phyloP scores from a whole-genome alignment of 2,113 vertebrate genomes.

The Spilogale gracilis region DNA sequence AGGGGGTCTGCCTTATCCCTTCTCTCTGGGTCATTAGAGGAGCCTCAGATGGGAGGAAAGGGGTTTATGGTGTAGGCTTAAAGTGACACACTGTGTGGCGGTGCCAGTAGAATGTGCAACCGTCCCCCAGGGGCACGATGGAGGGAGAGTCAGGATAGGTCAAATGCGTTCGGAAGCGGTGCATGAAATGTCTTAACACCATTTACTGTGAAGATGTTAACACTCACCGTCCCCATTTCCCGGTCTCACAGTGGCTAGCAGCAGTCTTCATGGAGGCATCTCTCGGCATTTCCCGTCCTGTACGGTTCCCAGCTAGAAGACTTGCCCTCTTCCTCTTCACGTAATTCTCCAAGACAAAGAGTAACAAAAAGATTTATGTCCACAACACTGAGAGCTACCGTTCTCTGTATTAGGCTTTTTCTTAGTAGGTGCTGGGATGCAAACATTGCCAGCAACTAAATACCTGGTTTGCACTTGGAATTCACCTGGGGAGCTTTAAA shows the following conservation, averaged over 20 bases:
- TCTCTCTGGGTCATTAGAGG: background rate
- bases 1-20: background rate
- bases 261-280: background rate
- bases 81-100: background rate
- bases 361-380: background rate
- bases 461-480: background rate
- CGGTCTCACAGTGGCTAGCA: background rate
- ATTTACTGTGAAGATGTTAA: background rate
- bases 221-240: background rate
- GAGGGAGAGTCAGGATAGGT: background rate
- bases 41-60: background rate
- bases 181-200: background rate
- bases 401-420: background rate
- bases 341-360: background rate
- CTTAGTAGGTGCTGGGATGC: background rate
- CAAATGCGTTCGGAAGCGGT: background rate
- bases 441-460: background rate
- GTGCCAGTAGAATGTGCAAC: accelerated
- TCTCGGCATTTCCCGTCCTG: background rate
- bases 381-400: background rate
- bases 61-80: background rate
- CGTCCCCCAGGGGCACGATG: background rate
- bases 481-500: background rate
- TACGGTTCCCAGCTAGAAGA: background rate
- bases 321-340: background rate